Percentiles rank a stretch among this genome's conserved stretches.
Conservation (phyloP, 2,888 invertebrate genomes). For the Candidula unifasciata region DNA sequence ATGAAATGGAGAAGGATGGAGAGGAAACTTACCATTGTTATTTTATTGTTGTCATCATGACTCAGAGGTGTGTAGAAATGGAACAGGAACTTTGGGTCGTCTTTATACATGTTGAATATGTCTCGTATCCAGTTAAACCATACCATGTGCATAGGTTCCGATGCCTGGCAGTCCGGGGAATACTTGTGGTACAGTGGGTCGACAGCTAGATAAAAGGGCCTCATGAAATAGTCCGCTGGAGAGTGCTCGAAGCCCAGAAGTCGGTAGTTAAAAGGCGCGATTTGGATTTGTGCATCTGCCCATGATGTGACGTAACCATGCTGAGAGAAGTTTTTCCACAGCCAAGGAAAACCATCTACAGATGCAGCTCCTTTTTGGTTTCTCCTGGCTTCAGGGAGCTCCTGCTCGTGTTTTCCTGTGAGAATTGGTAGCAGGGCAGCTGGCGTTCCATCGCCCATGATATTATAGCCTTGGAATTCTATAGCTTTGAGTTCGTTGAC, state of each 20-base stretch:
- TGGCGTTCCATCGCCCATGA: constrained; percentile 78
- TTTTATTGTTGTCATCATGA: constrained; percentile 88
- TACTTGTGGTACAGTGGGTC: constrained; percentile 73
- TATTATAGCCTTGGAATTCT: constrained; percentile 83
- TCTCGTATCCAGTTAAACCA: constrained; percentile 79
- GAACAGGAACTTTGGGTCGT: constrained; percentile 88
- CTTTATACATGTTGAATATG: constrained; percentile 82
- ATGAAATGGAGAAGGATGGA: no score
- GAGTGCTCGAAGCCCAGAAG: constrained; percentile 89
- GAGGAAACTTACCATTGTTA: constrained; percentile 38
- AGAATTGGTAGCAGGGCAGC: constrained; percentile 89
- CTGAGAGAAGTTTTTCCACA: constrained; percentile 87
- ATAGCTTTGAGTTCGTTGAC: constrained; percentile 67
- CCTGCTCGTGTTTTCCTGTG: constrained; percentile 87
- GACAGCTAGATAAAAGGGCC: constrained; percentile 85
- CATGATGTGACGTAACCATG: constrained; percentile 84
- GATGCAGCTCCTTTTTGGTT: constrained; percentile 82
- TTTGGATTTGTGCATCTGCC: constrained; percentile 89
- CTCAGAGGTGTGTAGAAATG: constrained; percentile 92
- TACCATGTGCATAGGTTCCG: constrained; percentile 83
- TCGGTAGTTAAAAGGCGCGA: constrained; percentile 93
- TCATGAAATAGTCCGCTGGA: constrained; percentile 93
- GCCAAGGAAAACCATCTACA: constrained; percentile 89
- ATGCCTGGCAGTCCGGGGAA: constrained; percentile 80
- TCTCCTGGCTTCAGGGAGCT: constrained; percentile 89